Evolutionary conservation across 2,113 vertebrate genomes (phyloP).

Genomic region (Python bivittatus): DNA sequence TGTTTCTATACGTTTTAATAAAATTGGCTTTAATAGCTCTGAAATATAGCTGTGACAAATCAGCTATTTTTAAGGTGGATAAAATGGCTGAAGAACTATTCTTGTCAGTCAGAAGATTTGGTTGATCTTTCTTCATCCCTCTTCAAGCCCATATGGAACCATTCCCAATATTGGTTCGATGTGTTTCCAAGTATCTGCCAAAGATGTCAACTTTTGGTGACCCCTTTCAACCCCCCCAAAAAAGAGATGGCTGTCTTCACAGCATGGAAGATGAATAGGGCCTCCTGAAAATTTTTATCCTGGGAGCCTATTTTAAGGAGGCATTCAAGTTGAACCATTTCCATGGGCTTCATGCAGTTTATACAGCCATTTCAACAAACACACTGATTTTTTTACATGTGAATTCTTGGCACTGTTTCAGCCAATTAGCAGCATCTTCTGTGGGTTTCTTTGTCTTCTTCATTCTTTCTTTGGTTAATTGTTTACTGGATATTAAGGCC

Average conservation of each 20-base stretch:
- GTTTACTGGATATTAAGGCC: constrained; percentile 43
- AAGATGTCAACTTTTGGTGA: constrained; percentile 1
- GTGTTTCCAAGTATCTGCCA: background rate
- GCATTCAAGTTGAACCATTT: constrained; percentile 22
- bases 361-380: background rate
- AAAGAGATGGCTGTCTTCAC: background rate
- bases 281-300: background rate
- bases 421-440: constrained; percentile 22
- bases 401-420: background rate
- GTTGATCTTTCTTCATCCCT: background rate
- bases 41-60: background rate
- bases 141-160: background rate
- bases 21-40: background rate
- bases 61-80: background rate
- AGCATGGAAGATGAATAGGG: background rate
- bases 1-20: background rate
- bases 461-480: constrained; percentile 29
- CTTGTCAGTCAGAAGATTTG: background rate
- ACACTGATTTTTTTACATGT: background rate
- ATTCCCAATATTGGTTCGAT: background rate
- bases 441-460: constrained; percentile 29
- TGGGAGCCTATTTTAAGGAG: background rate
- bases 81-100: background rate
- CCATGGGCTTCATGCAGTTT: background rate
- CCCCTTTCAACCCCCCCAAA: background rate